Evolutionary conservation across 2,888 invertebrate species (phyloP), one percentile per base, ranked within the genome.

Genomic region (Eubasilissa splendida): DNA sequence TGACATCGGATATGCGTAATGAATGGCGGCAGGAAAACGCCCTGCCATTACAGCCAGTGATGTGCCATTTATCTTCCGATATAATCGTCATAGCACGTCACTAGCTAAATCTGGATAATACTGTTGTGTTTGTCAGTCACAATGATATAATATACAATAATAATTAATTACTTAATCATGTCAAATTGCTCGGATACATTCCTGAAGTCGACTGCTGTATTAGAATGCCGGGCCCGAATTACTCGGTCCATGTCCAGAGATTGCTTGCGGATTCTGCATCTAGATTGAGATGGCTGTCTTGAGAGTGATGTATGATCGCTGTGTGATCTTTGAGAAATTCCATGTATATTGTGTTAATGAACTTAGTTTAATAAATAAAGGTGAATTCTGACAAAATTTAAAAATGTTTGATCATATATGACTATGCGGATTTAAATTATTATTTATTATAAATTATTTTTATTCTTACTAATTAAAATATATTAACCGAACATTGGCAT

Each of bases 141-240:
- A 52, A 52, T 63, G 66, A 79, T 42, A 42, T 42, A 42, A 42
- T 42, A 42, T 42, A 42, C 42, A 42, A 42, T 82, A 75, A 82
- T 80, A 78, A 82, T 82, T 82, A 78, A 82, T 82, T 80, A 82
- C 80, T 76, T 81, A 77, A 83, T 81, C 81, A 79, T 63, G 74
- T 74, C 79, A 83, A 82, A 83, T 79, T 81, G 83, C 79, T 81
- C 81, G 77, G 81, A 81, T 83, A 81, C 83, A 83, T 83, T 83
- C 83, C 81, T 76, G 63, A 70, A 66, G 73, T 79, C 78, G 65
- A 60, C 73, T 42, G 75, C 60, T 53, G 75, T 68, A 74, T 76
- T 76, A 80, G 60, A 70, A 76, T 76, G 65, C 60, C 68, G 59
- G 63, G 22, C 75, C 59, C n/a, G 22, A 70, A 77, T 68, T 76